phyloP scores from a whole-genome alignment of 1,140 invertebrate genomes.

The Aporrectodea caliginosa region DNA sequence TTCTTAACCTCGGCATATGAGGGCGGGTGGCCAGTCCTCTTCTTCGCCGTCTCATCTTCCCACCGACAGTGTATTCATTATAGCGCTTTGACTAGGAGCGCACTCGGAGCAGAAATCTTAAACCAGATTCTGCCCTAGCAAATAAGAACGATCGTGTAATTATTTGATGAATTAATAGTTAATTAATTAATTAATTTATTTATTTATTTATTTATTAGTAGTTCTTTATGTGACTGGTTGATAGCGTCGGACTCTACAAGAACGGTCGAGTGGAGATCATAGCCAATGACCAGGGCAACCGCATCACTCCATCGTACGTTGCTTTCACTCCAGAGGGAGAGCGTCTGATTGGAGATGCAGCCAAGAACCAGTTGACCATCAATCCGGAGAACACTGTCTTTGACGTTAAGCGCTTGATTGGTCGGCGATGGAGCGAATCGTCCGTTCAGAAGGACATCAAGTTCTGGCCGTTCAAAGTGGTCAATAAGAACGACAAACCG shows the following conservation, averaged over 20 bases:
- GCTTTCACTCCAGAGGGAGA: conserved; percentile 83
- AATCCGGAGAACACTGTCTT: conserved; percentile 95
- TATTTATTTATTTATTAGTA: too few relatives aligned
- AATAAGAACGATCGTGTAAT: too few relatives aligned
- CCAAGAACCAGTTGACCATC: conserved; percentile 68
- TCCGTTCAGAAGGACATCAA: conserved; percentile 66
- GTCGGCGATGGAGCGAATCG: too few relatives aligned
- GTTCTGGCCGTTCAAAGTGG: conserved; percentile 70
- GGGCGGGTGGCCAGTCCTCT: too few relatives aligned
- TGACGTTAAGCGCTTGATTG: conserved; percentile 72
- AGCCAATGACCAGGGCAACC: conserved; percentile 86
- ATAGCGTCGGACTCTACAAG: conserved; percentile 95
- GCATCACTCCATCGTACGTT: conserved; percentile 84
- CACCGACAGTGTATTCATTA: too few relatives aligned
- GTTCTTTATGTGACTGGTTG: conserved; percentile 97
- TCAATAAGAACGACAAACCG: conserved; percentile 71
- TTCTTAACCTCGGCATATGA: too few relatives aligned
- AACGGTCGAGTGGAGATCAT: conserved; percentile 93
- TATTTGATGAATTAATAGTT: too few relatives aligned
- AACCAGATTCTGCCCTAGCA: too few relatives aligned
- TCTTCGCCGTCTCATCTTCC: too few relatives aligned
- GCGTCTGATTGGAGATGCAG: conserved; percentile 79
- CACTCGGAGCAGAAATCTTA: too few relatives aligned
- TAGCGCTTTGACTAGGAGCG: too few relatives aligned
- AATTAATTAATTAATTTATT: too few relatives aligned